Evolutionary conservation across 2,113 vertebrate genomes (phyloP), one percentile per base, ranked within the genome.

Genomic region (Hoplias malabaricus): DNA sequence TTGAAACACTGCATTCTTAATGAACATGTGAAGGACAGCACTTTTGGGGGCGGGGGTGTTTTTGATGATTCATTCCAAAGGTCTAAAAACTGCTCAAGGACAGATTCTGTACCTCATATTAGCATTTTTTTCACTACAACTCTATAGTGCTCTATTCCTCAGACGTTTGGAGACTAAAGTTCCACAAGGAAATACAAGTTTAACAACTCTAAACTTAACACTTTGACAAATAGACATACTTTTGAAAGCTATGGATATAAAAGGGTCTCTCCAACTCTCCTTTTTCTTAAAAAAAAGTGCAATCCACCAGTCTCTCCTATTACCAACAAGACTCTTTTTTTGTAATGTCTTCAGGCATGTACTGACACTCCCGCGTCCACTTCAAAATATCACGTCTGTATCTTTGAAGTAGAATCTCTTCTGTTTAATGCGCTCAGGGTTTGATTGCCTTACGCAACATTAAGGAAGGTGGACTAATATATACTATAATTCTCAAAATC

Each of bases 401-500:
- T 8, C 2, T 34, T n/a, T n/a, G n/a, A n/a, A n/a, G n/a, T 4
- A 70, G 70, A 84, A 14, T 43, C 27, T 38, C 27, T 57, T 36
- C 21, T 71, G 78, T 66, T 80, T 84, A 80, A 82, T 40, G 67
- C 86, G 82, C 83, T 85, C 69, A 73, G 80, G 90, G 83, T 88
- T 84, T 91, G 92, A 93, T 93, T 93, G 91, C 86, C 83, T 89
- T 86, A 89, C 89, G 87, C 91, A 84, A 85, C 65, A 86, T 81
- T 87, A 86, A 84, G 84, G 83, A 87, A 87, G 75, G 80, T 10
- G n/a, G 40, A 57, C 1, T 46, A 19, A 40, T 29, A 19, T n/a
- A 63, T 9, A 63, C 19, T n/a, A n/a, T n/a, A n/a, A n/a, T n/a
- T n/a, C n/a, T n/a, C 19, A 89, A 83, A 84, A 81, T 84, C 75